Percentiles rank a stretch among this genome's conserved stretches.
Evolutionary conservation across 1,140 invertebrate genomes (phyloP).

Genomic region (Dendroctonus valens): DNA sequence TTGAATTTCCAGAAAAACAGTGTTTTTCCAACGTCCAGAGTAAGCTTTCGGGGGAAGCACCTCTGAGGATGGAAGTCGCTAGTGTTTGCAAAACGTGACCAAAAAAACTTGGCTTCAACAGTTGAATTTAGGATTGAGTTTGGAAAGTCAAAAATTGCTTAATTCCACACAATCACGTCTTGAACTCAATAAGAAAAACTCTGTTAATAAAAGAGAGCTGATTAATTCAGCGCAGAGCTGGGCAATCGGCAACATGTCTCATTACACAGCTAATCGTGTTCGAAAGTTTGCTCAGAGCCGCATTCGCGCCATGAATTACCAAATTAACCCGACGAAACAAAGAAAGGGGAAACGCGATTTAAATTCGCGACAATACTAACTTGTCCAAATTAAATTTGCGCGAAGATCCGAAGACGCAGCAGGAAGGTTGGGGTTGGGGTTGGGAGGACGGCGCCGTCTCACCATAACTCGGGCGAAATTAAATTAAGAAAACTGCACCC

Average conservation of each 20-base stretch:
- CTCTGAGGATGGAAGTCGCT: too few relatives aligned
- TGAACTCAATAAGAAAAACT: too few relatives aligned
- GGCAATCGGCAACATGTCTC: slow-evolving; percentile 19
- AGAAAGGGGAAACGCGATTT: slow-evolving; percentile 38
- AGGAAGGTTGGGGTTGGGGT: slow-evolving; percentile 6
- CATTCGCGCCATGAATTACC: slow-evolving; percentile 40
- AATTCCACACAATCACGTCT: too few relatives aligned
- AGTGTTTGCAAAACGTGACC: too few relatives aligned
- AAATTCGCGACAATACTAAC: slow-evolving; percentile 45
- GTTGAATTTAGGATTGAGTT: too few relatives aligned
- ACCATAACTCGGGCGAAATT: slow-evolving; percentile 45
- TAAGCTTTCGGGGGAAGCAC: too few relatives aligned
- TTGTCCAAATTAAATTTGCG: slow-evolving; percentile 45
- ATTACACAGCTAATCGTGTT: slow-evolving; percentile 18
- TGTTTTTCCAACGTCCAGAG: too few relatives aligned
- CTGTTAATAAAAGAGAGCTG: too few relatives aligned
- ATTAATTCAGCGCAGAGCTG: neutral
- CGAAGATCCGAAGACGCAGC: slow-evolving; percentile 19
- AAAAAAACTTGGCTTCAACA: too few relatives aligned
- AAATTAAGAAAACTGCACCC: slow-evolving; percentile 45
- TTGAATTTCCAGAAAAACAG: too few relatives aligned
- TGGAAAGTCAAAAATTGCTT: too few relatives aligned
- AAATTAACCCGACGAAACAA: slow-evolving; percentile 37
- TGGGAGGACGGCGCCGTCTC: slow-evolving; percentile 14
- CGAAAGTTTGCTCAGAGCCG: slow-evolving; percentile 22